Base-by-base conservation (phyloP, 2,113 vertebrate genomes). In the Osmerus eperlanus region DNA sequence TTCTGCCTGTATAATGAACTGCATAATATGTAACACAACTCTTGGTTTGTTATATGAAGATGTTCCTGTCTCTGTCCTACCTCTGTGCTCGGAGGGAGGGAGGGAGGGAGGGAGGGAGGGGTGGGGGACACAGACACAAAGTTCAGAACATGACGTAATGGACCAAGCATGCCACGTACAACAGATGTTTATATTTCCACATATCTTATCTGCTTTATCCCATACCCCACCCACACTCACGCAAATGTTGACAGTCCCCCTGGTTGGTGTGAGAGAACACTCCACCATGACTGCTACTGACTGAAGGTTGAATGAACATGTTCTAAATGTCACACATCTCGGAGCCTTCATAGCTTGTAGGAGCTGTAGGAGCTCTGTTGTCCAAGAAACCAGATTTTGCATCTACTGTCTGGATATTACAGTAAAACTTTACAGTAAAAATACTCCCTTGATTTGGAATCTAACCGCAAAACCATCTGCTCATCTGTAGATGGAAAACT, bases 151-250 rank as follows among this genome's bases (percentile, higher is more conserved):
- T 52, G 68, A 78, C 16, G 28, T 67, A 29, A 56, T 53, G 53
- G 67, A 76, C 61, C 65, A 76, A 71, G 72, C 79, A 79, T 58
- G 60, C 81, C 62, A 56, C 66, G 23, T 18, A 36, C 55, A 79
- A 73, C 67, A 72, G 65, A 65, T 72, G 63, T 74, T 83, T 78
- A 73, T 72, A 68, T 78, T 83, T 80, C 73, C 63, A 72, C 65
- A 54, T 70, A 55, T 58, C 63, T 82, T 80, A 80, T 85, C 73
- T 69, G 52, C 65, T 47, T 62, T 59, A 80, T 75, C 74, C 72
- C 23, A 60, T 73, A 68, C 67, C 68, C 54, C 58, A 55, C 67
- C 65, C 47, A 47, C 64, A 68, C 65, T 36, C 28, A 8, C 58
- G 54, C 53, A 32, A 41, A 64, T 59, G 29, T 25, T 62, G 14